These are phyloP conservation scores for Oxytorus armatus DNA, from an alignment of 2,888 invertebrate genomes.

Conservation along the genomic window DNA sequence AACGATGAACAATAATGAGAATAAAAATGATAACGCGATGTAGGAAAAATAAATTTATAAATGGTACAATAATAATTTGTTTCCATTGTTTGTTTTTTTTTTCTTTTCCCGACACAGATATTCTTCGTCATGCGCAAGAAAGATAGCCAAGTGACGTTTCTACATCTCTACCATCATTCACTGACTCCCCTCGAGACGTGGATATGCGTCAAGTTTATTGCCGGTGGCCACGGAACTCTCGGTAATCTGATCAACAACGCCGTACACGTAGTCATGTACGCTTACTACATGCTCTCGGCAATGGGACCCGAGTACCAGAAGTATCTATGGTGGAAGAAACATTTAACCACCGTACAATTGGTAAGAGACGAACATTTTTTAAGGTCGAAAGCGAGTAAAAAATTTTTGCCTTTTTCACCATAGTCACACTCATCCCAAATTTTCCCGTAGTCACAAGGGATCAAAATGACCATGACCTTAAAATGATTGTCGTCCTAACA, in stretches of 20 bases:
- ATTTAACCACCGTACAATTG: slow-evolving; percentile 93
- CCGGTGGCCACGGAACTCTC: slow-evolving; percentile 95
- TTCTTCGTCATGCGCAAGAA: slow-evolving; percentile 95
- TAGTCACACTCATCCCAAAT: too few species aligned
- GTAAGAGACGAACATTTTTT: slow-evolving; percentile 85
- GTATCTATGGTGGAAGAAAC: slow-evolving; percentile 96
- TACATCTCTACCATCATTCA: slow-evolving; percentile 94
- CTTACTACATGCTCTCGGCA: slow-evolving; percentile 94
- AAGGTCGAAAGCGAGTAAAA: background rate
- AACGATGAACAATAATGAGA: background rate
- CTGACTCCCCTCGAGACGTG: slow-evolving; percentile 92
- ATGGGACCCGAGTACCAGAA: slow-evolving; percentile 94
- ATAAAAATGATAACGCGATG: background rate
- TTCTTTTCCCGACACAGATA: slow-evolving; percentile 78
- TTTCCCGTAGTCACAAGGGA: too few species aligned
- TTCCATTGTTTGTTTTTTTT: slow-evolving; percentile 46
- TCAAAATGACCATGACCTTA: too few species aligned
- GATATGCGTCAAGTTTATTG: slow-evolving; percentile 91
- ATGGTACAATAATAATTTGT: slow-evolving; percentile 35
- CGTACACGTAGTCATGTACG: slow-evolving; percentile 95
- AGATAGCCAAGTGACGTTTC: slow-evolving; percentile 92
- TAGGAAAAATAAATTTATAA: background rate
- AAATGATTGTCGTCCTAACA: too few species aligned
- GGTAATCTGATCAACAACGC: slow-evolving; percentile 94
- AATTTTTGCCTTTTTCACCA: too few species aligned